Conservation (phyloP, 2,888 invertebrate genomes). For the Leptinotarsa haldemani region DNA sequence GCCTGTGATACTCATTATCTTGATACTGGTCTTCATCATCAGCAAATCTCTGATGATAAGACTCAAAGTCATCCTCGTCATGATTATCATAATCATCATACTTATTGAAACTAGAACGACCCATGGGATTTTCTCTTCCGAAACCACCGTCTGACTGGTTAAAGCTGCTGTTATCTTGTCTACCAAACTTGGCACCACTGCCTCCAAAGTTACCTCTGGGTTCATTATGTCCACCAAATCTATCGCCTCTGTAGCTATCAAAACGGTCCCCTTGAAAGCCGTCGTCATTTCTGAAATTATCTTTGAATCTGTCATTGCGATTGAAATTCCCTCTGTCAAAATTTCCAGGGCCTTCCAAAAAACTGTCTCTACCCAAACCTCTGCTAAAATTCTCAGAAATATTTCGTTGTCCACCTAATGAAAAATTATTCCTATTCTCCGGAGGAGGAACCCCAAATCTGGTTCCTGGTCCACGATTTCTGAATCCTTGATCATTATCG, state of each 20-base stretch:
- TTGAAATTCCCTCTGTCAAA: constrained; percentile 41
- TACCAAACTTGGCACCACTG: constrained; percentile 22
- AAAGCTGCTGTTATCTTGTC: constrained; percentile 13
- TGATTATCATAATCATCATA: constrained; percentile 36
- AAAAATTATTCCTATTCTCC: constrained; percentile 28
- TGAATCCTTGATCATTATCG: constrained; percentile 23
- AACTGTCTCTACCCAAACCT: constrained; percentile 35
- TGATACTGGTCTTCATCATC: constrained; percentile 47
- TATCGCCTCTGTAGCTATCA: constrained; percentile 32
- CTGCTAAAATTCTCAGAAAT: constrained; percentile 35
- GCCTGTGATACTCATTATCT: constrained; percentile 19
- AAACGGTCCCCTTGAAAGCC: constrained; percentile 29
- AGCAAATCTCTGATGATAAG: constrained; percentile 50
- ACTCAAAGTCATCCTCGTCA: constrained; percentile 51
- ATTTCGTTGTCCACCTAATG: constrained; percentile 33
- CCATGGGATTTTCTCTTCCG: constrained; percentile 18
- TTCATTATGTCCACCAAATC: constrained; percentile 33
- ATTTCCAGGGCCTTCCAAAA: constrained; percentile 34
- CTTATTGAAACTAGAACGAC: constrained; percentile 28
- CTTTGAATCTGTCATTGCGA: constrained; percentile 35
- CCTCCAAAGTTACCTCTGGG: constrained; percentile 22
- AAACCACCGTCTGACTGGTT: constrained; percentile 12
- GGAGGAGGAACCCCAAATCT: constrained; percentile 34
- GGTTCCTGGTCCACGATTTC: constrained; percentile 15
- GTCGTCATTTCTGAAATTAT: constrained; percentile 17